Evolutionary conservation across 2,888 invertebrate species (phyloP), one percentile per base, ranked within the genome.

Genomic region (Aporophyla nigra): DNA sequence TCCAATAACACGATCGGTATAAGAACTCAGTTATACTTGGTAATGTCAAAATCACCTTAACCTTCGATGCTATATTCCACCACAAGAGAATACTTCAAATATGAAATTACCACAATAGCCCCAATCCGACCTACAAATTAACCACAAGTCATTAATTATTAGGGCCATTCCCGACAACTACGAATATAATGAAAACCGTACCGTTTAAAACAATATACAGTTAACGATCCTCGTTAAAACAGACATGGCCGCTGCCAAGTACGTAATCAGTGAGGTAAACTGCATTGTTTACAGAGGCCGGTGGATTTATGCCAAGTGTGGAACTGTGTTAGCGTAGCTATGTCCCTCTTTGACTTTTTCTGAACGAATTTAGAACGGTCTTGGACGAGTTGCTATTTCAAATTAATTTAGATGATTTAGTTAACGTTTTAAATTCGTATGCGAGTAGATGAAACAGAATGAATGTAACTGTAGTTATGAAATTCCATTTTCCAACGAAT

Each of bases 241-340:
- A 40, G 33, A 72, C 33, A 74, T n/a, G 58, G 54, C 51, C 0
- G 40, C 16, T 83, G 83, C 82, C 85, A 82, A 84, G 61, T 74
- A 81, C 80, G 81, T 83, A 83, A 83, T 51, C 24, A 40, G 63
- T 74, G 78, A 80, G 69, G 83, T 84, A 77, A 88, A 85, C 71
- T 78, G 70, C 76, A 74, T 43, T 88, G 87, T 87, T 87, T 86
- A 86, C 80, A 74, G 65, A 66, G 56, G 5, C 12, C 40, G 21
- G 69, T 89, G 89, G 88, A 89, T 79, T 66, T 62, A 54, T 86
- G 88, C 89, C 88, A 88, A 88, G 46, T 83, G 80, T 75, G 85
- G 83, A 53, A 83, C 78, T 84, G 77, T 88, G 81, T 70, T 80
- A 78, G n/a, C 61, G 21, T 78, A 77, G 67, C 67, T 81, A 74